Percentiles rank a stretch among this genome's conserved stretches.
These are phyloP conservation scores for Willowsia nigromaculata DNA, from an alignment of 2,888 invertebrate species.

Conservation along the genomic window DNA sequence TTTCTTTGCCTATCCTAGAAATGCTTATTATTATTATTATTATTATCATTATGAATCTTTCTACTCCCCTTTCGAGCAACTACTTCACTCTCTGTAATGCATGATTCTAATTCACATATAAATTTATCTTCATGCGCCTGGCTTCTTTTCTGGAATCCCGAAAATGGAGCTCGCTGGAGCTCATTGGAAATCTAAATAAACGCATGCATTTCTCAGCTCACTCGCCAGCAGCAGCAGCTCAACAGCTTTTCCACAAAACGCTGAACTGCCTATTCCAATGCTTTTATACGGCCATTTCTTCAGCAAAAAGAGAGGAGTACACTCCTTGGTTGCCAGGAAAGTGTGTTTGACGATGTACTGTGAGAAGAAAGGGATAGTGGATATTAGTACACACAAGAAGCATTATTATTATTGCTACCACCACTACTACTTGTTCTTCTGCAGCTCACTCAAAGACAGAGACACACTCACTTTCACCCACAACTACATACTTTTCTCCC, in stretches of 20 bases:
- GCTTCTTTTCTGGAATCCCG: not conserved
- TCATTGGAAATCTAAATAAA: too few relatives aligned
- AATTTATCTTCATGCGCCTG: not conserved
- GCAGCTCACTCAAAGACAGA: not conserved
- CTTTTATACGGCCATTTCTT: not conserved
- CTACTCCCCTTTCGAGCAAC: not conserved
- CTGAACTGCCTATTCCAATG: not conserved
- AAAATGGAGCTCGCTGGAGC: not conserved
- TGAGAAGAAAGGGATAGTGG: not conserved
- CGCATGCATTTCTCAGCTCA: not conserved
- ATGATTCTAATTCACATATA: conserved; percentile 18
- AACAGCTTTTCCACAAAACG: not conserved
- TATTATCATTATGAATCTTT: conserved; percentile 14
- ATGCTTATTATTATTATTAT: not conserved
- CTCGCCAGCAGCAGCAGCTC: too few relatives aligned
- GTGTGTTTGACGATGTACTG: not conserved
- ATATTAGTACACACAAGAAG: not conserved
- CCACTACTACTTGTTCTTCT: not conserved
- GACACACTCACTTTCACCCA: too few relatives aligned
- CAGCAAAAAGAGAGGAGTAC: too few relatives aligned
- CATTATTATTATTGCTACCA: not conserved
- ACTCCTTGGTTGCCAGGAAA: too few relatives aligned
- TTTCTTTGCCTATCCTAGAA: not conserved
- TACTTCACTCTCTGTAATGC: not conserved
- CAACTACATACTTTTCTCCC: not conserved